Base-by-base conservation (phyloP, 2,113 vertebrate species). In the Naja naja region DNA sequence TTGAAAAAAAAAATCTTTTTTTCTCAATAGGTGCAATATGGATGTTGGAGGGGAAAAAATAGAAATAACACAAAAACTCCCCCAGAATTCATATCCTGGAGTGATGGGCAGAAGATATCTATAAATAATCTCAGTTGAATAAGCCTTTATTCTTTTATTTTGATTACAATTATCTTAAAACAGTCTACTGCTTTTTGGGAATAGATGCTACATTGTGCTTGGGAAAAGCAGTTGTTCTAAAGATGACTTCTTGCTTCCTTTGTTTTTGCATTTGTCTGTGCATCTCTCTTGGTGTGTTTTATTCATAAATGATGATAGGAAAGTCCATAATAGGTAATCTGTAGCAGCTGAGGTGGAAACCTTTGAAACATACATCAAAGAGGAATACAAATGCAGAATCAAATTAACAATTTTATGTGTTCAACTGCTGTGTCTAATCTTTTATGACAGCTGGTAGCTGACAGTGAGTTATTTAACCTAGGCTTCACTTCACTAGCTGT, bases 361-460 rank as follows among this genome's bases (percentile, higher is more conserved):
- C 93, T 95, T 92, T 96, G 92, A 97, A 96, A 94, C 54, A 94
- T 95, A 93, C 93, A 95, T 91, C 69, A 95, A 95, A 95, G 95
- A 95, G 27, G 91, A 96, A 93, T 93, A 97, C 54, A 96, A 95
- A 96, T 94, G 91, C 54, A 95, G 93, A 97, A 96, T 96, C 94
- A 96, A 97, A 97, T 97, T 97, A 96, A 93, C 92, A 92, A 91
- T 94, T 96, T 94, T 95, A 30, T 95, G 93, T 92, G 87, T 85
- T 95, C 95, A 96, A 45, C 93, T 95, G 94, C 95, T 95, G 93
- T 96, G 92, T 91, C 97, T 97, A 97, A 97, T 97, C 95, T 97
- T 96, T 97, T 97, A 96, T 96, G 97, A 97, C 97, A 97, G 96
- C 97, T 97, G 97, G 94, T 97, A 96, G 92, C 95, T 96, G 96